Conservation (phyloP, 1,140 invertebrate genomes). For the Scaptomyza montana region DNA sequence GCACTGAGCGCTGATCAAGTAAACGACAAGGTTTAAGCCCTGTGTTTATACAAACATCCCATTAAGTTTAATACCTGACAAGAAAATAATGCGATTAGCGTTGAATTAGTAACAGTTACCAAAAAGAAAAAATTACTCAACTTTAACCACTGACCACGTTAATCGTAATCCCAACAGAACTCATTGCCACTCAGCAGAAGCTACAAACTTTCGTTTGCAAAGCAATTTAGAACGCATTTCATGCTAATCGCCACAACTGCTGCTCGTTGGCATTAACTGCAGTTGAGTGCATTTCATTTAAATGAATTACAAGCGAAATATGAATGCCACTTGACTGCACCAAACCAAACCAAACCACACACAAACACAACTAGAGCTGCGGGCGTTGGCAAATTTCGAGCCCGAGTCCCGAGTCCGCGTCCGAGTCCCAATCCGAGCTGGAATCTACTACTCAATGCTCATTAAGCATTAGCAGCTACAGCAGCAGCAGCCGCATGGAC, state of each 20-base stretch:
- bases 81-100: constrained; percentile 51
- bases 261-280: constrained; percentile 54
- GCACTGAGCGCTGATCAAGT: constrained; percentile 62
- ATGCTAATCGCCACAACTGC: constrained; percentile 53
- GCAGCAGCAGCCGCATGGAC: constrained; percentile 37
- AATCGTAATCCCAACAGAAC: constrained; percentile 46
- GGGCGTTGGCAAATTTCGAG: not conserved
- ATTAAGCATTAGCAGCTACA: constrained; percentile 50
- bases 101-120: constrained; percentile 12
- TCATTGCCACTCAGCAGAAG: constrained; percentile 32
- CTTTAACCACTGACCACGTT: constrained; percentile 60
- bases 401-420: constrained; percentile 11
- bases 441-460: constrained; percentile 29
- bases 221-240: constrained; percentile 75
- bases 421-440: constrained; percentile 6
- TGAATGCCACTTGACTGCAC: constrained; percentile 37
- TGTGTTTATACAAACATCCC: constrained; percentile 17
- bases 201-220: constrained; percentile 33
- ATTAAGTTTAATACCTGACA: constrained; percentile 55
- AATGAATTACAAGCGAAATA: constrained; percentile 80
- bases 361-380: not conserved
- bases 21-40: not conserved
- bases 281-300: constrained; percentile 79
- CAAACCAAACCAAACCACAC: constrained; percentile 8
- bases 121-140: constrained; percentile 6